phyloP scores from a whole-genome alignment of 2,888 invertebrate species.

The Dryococelus australis region DNA sequence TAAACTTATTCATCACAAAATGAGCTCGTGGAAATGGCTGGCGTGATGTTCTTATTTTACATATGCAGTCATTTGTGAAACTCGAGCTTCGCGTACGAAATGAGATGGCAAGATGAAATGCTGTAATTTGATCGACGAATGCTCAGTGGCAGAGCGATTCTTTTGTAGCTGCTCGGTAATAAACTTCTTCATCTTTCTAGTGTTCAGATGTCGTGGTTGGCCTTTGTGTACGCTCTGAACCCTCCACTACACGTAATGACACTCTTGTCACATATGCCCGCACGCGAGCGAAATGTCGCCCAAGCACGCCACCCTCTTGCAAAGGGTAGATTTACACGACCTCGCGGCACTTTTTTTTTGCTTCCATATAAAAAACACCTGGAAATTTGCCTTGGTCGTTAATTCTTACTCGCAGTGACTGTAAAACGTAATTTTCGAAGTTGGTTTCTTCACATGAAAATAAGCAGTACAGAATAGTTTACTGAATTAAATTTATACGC shows the following conservation, averaged over 20 bases:
- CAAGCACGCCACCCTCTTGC: not conserved
- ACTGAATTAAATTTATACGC: too few species aligned
- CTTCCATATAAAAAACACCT: not conserved
- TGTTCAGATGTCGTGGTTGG: not conserved
- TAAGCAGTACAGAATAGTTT: too few species aligned
- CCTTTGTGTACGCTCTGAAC: not conserved
- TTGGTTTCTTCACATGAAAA: too few species aligned
- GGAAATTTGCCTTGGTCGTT: too few species aligned
- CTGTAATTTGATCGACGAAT: not conserved
- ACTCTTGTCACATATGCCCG: not conserved
- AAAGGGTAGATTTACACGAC: not conserved
- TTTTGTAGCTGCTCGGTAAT: not conserved
- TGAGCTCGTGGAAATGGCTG: too few species aligned
- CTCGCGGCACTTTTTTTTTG: not conserved
- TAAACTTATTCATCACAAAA: too few species aligned
- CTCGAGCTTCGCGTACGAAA: too few species aligned
- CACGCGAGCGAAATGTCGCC: not conserved
- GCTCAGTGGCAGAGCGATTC: not conserved
- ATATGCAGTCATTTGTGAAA: too few species aligned
- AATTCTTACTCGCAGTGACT: too few species aligned
- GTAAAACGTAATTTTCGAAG: too few species aligned
- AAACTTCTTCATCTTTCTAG: not conserved
- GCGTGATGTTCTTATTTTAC: too few species aligned
- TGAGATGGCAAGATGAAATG: too few species aligned
- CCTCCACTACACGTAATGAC: not conserved